Evolutionary conservation across 2,113 vertebrate genomes (phyloP).

Genomic region (Nematolebias whitei): DNA sequence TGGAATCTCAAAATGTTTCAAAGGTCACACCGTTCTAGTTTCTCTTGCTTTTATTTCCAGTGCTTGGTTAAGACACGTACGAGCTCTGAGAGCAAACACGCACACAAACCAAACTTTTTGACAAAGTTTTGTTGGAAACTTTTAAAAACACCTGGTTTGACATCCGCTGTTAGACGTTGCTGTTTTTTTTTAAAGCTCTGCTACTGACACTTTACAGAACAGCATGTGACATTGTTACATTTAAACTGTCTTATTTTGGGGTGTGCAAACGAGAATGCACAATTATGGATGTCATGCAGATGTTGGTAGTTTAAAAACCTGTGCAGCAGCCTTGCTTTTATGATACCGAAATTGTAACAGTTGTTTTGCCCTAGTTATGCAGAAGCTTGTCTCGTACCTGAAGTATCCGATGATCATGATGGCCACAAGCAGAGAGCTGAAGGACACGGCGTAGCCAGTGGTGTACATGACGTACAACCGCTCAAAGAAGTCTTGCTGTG

Average conservation of each 20-base stretch:
- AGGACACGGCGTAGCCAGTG: conserved; percentile 88
- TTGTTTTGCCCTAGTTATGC: background rate
- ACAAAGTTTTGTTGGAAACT: no score
- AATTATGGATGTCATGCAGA: no score
- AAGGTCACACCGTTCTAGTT: background rate
- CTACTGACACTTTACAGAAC: no score
- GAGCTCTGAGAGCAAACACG: background rate
- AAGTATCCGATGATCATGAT: conserved; percentile 89
- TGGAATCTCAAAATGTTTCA: background rate
- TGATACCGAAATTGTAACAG: background rate
- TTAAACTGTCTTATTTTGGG: no score
- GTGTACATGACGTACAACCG: conserved; percentile 89
- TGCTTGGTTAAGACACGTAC: background rate
- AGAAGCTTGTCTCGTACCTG: conserved; percentile 72
- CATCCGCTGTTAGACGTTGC: no score
- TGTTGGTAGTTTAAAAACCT: background rate
- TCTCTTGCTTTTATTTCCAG: background rate
- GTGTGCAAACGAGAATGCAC: no score
- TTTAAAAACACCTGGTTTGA: no score
- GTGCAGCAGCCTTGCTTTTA: background rate
- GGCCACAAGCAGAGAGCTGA: conserved; percentile 85
- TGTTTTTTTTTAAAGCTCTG: no score
- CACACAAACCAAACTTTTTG: background rate
- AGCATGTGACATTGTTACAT: no score
- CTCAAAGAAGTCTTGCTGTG: conserved; percentile 88